Percentiles rank a stretch among this genome's conserved stretches.
These are phyloP conservation scores for Hirundo rustica DNA, from an alignment of 2,797 vertebrate genomes.

Conservation along the genomic window DNA sequence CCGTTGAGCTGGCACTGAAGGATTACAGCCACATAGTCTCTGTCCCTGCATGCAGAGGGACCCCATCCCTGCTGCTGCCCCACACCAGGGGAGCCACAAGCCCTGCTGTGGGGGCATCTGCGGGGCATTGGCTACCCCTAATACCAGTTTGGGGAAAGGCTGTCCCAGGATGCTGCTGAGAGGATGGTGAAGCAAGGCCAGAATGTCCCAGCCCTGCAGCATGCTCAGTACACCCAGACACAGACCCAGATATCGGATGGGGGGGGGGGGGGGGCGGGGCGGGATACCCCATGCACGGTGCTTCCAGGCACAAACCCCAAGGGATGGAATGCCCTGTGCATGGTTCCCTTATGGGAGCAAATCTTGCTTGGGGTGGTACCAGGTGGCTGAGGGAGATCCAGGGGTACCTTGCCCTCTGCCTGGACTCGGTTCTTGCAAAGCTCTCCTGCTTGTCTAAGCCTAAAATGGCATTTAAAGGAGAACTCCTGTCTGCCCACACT, in stretches of 20 bases:
- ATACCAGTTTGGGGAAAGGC: neutral
- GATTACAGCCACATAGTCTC: neutral
- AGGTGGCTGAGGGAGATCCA: neutral
- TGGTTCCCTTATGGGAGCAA: neutral
- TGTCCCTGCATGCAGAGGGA: rapidly evolving
- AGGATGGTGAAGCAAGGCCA: neutral
- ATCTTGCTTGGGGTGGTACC: neutral
- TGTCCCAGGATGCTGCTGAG: neutral
- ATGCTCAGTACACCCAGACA: rapidly evolving
- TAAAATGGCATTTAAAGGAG: neutral
- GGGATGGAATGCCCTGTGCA: neutral
- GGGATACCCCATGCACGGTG: neutral
- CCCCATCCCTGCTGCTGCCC: neutral
- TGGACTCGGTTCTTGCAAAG: neutral
- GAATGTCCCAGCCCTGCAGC: rapidly evolving
- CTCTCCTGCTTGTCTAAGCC: neutral
- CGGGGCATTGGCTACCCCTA: rapidly evolving
- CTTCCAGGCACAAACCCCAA: too few species aligned
- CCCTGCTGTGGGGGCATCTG: neutral
- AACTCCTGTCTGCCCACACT: neutral
- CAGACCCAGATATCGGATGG: rapidly evolving
- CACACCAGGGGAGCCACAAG: rapidly evolving
- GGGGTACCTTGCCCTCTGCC: neutral
- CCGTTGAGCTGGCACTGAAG: constrained; percentile 29
- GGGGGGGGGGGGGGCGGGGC: too few species aligned